These are phyloP conservation scores for Sipha maydis DNA, from an alignment of 2,888 invertebrate genomes.

Conservation along the genomic window DNA sequence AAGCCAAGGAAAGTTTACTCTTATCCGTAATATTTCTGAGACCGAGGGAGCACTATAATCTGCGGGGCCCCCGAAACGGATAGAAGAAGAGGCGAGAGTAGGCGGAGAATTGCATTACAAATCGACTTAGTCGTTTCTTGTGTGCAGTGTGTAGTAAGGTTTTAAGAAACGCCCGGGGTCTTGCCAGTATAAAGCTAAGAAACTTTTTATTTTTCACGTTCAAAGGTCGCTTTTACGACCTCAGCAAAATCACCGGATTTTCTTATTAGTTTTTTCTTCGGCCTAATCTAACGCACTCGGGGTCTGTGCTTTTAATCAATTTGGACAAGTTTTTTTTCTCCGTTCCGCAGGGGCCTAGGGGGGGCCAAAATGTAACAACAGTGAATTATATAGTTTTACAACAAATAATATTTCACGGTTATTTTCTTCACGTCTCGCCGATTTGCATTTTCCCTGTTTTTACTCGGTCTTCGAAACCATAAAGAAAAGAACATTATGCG, in stretches of 20 bases:
- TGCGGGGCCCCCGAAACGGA: conserved; percentile 36
- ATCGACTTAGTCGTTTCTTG: conserved; percentile 52
- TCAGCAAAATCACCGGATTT: conserved; percentile 41
- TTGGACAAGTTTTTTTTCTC: conserved; percentile 44
- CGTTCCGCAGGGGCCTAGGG: not conserved
- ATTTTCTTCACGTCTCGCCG: conserved; percentile 49
- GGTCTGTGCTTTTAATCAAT: conserved; percentile 55
- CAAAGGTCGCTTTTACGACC: conserved; percentile 60
- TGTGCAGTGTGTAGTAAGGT: conserved; percentile 27
- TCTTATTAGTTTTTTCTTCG: conserved; percentile 55
- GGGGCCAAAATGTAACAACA: conserved; percentile 16
- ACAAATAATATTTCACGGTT: conserved; percentile 59
- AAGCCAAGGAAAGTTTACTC: conserved; percentile 53
- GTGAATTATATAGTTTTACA: conserved; percentile 53
- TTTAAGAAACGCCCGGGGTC: conserved; percentile 41
- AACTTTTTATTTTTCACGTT: conserved; percentile 61
- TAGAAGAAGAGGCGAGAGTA: not conserved
- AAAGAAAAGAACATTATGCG: conserved; percentile 42
- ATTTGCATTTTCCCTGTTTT: conserved; percentile 55
- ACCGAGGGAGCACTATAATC: conserved; percentile 53
- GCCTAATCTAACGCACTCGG: conserved; percentile 49
- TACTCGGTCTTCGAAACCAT: conserved; percentile 20
- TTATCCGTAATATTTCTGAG: conserved; percentile 56
- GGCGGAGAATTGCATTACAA: conserved; percentile 57
- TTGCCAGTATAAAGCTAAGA: conserved; percentile 45